Evolutionary conservation across 1,140 invertebrate species (phyloP), one percentile per base, ranked within the genome.

Genomic region (Bicyclus anynana): DNA sequence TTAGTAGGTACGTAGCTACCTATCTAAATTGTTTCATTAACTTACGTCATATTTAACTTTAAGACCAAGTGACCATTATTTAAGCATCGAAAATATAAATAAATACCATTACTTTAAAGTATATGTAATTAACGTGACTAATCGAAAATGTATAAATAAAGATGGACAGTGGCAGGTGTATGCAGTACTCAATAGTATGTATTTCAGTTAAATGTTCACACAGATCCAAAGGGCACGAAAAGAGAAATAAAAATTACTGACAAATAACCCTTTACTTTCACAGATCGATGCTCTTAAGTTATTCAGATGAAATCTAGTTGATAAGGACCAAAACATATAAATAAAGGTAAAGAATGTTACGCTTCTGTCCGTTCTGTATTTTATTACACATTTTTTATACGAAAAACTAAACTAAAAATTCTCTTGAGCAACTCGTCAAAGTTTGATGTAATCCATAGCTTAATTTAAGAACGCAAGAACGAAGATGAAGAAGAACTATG

Each of bases 191-290:
- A 4, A 38, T 14, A 14, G 3, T 10, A 40, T 16, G 37, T 12
- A 4, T 40, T 40, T 40, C 13, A 40, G 37, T 40, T 16, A 40
- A 40, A 40, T 40, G 37, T 5, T 40, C 37, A 40, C 37, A 14
- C 10, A 33, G 29, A 40, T 40, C 18, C 42, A 44, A 44, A 44
- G 42, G 17, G 42, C 20, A 21, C n/a, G 42, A 44, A 44, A 44
- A 20, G 5, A 44, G 42, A 44, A 44, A 44, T 21, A 44, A 44
- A 44, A 44, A 20, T 21, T 10, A 14, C 17, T 12, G 42, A 21
- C 42, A 44, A 44, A 44, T 44, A 60, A 53, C 55, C 23, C 27
- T 49, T 49, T 49, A 49, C 26, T 5, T 29, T 49, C 12, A 49
- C 47, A 49, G 44, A n/a, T 42, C 53, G 14, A 23, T 54, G 53